A percentile compares a stretch with the other conserved stretches of the same genome.
Evolutionary conservation across 2,888 invertebrate genomes (phyloP).

Genomic region (Calliphora vomitoria): DNA sequence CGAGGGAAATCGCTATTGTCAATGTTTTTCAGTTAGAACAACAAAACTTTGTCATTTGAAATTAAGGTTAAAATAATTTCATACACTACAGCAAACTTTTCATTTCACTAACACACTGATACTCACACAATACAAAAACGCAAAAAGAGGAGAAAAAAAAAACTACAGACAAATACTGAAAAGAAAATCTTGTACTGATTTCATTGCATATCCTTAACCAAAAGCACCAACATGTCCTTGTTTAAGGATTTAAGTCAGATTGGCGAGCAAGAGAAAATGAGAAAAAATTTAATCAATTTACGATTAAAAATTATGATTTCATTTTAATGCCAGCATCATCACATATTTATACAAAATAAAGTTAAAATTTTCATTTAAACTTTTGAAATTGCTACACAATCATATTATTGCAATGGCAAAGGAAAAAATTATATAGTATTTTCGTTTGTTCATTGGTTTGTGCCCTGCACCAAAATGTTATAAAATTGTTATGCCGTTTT

Average conservation of each 20-base stretch:
- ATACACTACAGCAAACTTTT: constrained; percentile 47
- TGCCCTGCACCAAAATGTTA: background rate
- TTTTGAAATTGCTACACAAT: constrained; percentile 24
- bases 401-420: constrained; percentile 3
- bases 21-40: constrained; percentile 56
- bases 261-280: background rate
- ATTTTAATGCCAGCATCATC: constrained; percentile 7
- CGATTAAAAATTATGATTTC: constrained; percentile 57
- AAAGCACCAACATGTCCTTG: constrained; percentile 50
- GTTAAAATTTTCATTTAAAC: constrained; percentile 21
- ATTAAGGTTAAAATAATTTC: constrained; percentile 68
- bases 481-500: too few species aligned
- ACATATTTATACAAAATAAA: constrained; percentile 3
- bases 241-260: background rate
- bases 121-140: background rate
- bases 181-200: constrained; percentile 28
- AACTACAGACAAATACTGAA: background rate
- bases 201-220: constrained; percentile 11
- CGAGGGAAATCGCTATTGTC: constrained; percentile 62
- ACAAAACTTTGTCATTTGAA: constrained; percentile 60
- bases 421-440: background rate
- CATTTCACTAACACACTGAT: constrained; percentile 27
- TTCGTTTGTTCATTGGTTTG: background rate
- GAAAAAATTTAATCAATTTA: constrained; percentile 55
- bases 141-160: background rate